A percentile compares a stretch with the other conserved stretches of the same genome.
Conservation (phyloP, 2,797 vertebrate species). For the Crax fasciolata region DNA sequence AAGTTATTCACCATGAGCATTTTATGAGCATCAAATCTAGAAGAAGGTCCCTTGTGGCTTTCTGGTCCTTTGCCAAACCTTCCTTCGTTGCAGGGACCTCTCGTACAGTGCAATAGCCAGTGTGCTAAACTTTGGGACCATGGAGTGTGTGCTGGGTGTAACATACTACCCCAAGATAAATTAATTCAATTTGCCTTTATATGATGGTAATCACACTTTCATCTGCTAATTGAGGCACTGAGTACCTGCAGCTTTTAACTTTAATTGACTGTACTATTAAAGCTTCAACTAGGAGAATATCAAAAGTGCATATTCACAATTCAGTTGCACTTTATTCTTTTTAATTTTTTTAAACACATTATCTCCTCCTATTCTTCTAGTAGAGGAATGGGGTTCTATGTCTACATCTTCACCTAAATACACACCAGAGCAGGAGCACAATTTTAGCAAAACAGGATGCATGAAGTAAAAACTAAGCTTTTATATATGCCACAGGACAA, state of each 20-base stretch:
- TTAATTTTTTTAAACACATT: not conserved
- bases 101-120: not conserved
- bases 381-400: not conserved
- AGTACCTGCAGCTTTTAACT: slow-evolving; percentile 47
- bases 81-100: not conserved
- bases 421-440: not conserved
- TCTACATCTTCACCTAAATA: not conserved
- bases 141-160: not conserved
- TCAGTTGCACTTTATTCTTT: not conserved
- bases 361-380: not conserved
- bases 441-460: not conserved
- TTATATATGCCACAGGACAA: not conserved
- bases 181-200: slow-evolving; percentile 62
- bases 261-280: slow-evolving; percentile 49
- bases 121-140: not conserved
- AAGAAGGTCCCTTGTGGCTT: not conserved
- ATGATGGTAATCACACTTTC: slow-evolving; percentile 62
- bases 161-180: slow-evolving; percentile 6
- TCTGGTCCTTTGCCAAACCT: not conserved
- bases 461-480: not conserved
- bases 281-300: slow-evolving; percentile 47
- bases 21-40: not conserved
- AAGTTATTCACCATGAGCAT: not conserved
- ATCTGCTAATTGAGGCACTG: slow-evolving; percentile 25
- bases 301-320: slow-evolving; percentile 37